phyloP scores from a whole-genome alignment of 2,113 vertebrate species.

The Gorsachius goisagi region DNA sequence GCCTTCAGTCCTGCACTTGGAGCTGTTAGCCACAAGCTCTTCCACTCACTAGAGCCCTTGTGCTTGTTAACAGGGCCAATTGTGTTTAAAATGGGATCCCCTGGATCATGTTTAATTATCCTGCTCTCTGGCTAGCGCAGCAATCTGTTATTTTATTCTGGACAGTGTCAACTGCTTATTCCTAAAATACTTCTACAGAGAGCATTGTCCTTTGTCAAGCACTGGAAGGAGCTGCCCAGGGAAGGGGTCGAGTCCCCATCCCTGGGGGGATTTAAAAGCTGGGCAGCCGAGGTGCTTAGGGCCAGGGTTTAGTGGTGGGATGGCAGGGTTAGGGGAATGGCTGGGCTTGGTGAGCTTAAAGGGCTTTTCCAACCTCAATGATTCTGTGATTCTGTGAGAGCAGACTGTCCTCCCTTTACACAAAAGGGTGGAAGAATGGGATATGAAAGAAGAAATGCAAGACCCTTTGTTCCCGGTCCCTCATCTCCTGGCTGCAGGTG shows the following conservation, averaged over 20 bases:
- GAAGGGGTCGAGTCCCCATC: too few relatives aligned
- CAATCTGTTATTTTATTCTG: background rate
- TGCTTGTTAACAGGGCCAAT: background rate
- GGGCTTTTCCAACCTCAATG: too few relatives aligned
- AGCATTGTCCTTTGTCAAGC: background rate
- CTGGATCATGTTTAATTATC: background rate
- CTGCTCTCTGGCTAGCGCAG: background rate
- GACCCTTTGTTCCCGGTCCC: background rate
- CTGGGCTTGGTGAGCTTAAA: too few relatives aligned
- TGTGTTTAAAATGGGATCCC: background rate
- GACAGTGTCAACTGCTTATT: background rate
- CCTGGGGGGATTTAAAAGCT: too few relatives aligned
- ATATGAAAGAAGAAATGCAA: background rate
- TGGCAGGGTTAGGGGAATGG: too few relatives aligned
- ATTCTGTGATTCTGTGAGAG: background rate
- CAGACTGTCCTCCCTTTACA: background rate
- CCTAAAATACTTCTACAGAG: background rate
- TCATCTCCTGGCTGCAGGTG: background rate
- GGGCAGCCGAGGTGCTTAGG: too few relatives aligned
- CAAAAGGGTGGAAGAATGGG: background rate
- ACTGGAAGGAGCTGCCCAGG: too few relatives aligned
- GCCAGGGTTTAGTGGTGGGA: too few relatives aligned
- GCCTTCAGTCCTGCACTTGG: rapidly evolving
- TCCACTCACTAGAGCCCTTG: background rate
- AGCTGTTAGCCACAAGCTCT: background rate